Conservation (phyloP, 2,888 invertebrate species). For the Eupithecia exiguata region DNA sequence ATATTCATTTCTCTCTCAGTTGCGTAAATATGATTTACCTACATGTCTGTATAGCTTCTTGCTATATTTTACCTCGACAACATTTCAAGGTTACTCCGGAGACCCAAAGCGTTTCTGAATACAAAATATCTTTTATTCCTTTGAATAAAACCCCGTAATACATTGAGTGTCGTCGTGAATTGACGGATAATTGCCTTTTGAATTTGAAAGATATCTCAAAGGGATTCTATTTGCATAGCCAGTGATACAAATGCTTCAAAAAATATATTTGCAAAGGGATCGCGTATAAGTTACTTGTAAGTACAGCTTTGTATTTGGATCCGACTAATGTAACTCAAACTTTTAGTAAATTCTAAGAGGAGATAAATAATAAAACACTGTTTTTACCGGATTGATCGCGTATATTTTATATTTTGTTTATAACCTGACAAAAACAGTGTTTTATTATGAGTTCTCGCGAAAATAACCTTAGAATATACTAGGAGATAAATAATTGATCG, state of each 20-base stretch:
- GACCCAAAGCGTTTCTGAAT: constrained; percentile 33
- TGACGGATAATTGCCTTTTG: constrained; percentile 22
- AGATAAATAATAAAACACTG: not conserved
- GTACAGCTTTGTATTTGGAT: not conserved
- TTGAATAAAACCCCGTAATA: constrained; percentile 27
- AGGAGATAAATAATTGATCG: not conserved
- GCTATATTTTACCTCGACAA: constrained; percentile 35
- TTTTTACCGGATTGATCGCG: too few species aligned
- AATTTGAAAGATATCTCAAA: constrained; percentile 16
- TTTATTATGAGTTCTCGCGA: too few species aligned
- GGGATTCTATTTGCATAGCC: not conserved
- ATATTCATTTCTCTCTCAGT: constrained; percentile 11
- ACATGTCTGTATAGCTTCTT: constrained; percentile 26
- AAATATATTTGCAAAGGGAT: constrained; percentile 33
- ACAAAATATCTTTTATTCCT: constrained; percentile 36
- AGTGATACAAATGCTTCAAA: not conserved
- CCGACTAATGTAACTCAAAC: not conserved
- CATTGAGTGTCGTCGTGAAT: constrained; percentile 23
- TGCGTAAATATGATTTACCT: constrained; percentile 24
- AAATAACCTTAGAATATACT: not conserved
- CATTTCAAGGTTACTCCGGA: constrained; percentile 27
- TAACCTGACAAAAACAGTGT: too few species aligned
- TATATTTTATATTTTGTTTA: too few species aligned
- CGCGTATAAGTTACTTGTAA: constrained; percentile 1
- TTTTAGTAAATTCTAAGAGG: not conserved